phyloP scores from a whole-genome alignment of 2,797 vertebrate species.

The Diplodus sargus region DNA sequence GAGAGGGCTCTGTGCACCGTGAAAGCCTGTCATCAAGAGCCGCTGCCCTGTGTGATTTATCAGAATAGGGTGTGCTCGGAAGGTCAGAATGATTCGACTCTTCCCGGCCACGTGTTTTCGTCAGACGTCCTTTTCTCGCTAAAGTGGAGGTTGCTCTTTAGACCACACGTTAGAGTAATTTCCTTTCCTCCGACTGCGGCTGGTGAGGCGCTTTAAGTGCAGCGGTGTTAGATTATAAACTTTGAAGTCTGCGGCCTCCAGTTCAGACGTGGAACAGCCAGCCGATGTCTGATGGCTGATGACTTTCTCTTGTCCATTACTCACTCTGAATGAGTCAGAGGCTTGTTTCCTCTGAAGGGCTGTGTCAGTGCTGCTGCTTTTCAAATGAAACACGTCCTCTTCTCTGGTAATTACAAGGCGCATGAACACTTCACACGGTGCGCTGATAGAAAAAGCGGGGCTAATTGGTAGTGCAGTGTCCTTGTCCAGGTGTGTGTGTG shows the following conservation, averaged over 20 bases:
- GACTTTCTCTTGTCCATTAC: slow-evolving; percentile 39
- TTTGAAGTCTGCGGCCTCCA: slow-evolving; percentile 6
- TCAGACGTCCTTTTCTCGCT: slow-evolving; percentile 22
- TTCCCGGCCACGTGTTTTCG: slow-evolving; percentile 22
- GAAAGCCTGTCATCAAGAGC: slow-evolving; percentile 74
- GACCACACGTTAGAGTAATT: slow-evolving; percentile 14
- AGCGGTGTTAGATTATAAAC: slow-evolving; percentile 5
- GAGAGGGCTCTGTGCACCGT: slow-evolving; percentile 45
- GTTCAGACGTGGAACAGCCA: slow-evolving; percentile 12
- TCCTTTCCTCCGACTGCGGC: slow-evolving; percentile 5
- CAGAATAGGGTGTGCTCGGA: slow-evolving; percentile 59
- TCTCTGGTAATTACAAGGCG: slow-evolving; percentile 66
- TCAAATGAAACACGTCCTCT: slow-evolving; percentile 61
- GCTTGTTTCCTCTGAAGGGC: slow-evolving; percentile 30
- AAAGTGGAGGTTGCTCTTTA: slow-evolving; percentile 25
- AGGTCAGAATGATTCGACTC: slow-evolving; percentile 70
- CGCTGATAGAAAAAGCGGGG: slow-evolving; percentile 36
- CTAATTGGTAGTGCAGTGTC: slow-evolving; percentile 51
- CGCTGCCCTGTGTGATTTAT: slow-evolving; percentile 69
- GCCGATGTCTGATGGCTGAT: slow-evolving; percentile 33
- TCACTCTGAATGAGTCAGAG: slow-evolving; percentile 44
- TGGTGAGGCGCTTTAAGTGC: slow-evolving; percentile 7
- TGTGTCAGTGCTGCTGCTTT: slow-evolving; percentile 33
- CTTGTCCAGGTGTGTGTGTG: slow-evolving; percentile 45
- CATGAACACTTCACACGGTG: slow-evolving; percentile 45